Base-by-base conservation (phyloP, 2,888 invertebrate species). In the Pemphredon lugubris region DNA sequence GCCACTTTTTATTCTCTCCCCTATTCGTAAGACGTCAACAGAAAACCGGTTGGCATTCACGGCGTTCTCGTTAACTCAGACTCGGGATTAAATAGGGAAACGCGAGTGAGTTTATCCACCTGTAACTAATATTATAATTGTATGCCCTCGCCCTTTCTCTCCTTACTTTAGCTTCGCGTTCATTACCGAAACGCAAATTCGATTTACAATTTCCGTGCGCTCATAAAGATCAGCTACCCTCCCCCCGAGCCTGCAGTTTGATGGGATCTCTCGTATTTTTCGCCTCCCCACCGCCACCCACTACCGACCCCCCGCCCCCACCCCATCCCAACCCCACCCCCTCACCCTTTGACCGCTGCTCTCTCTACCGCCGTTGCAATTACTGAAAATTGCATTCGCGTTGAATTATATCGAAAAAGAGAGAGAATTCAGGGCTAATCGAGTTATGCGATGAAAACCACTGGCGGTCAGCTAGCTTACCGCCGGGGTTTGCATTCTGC, bases 401-500 rank as follows among this genome's bases (percentile, higher is more conserved):
- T 76, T 77, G 83, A 86, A 86, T 87, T 79, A 81, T 77, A 82
- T 77, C 77, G 78, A 81, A 79, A 80, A 76, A 80, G 79, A 79
- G 76, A 78, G 81, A 82, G 83, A 84, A 79, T 79, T 73, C 82
- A 79, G 77, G 80, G 79, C 84, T 87, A 88, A 88, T 88, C 85
- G 86, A 86, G 85, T 87, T 87, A 87, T 80, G 83, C 75, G 84
- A 85, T 87, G 86, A 84, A 87, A 88, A 87, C 88, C 88, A 81
- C 85, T 73, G 84, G 83, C 72, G 87, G 88, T 88, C 86, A 86
- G 80, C 81, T 84, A 86, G 85, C 84, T 84, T 82, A 82, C 82
- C 84, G 75, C 77, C 82, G 72, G 82, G 79, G 81, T 81, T 83
- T 85, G 82, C 81, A 83, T 86, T 82, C 80, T 83, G 79, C 78